Evolutionary conservation across 2,797 vertebrate genomes (phyloP).

Genomic region (Neopelma chrysocephalum): DNA sequence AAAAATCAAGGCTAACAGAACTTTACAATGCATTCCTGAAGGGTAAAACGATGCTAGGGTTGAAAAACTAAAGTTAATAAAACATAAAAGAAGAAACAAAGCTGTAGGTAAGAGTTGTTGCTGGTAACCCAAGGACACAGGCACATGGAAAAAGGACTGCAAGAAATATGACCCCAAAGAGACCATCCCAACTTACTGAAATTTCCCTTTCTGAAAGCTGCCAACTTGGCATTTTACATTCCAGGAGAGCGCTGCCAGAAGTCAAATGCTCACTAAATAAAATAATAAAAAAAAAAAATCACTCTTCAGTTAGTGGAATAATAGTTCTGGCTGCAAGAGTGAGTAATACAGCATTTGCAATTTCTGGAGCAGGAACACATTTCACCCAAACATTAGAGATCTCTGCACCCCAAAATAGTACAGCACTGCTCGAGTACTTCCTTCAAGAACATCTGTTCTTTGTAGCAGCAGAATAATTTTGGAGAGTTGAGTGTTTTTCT

Average conservation of each 20-base stretch:
- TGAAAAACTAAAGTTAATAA: background rate
- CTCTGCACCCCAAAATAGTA: background rate
- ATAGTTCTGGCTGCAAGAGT: background rate
- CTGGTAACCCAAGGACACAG: background rate
- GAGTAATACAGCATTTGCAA: background rate
- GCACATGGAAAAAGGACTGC: conserved; percentile 29
- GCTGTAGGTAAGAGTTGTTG: conserved; percentile 17
- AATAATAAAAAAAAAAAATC: background rate
- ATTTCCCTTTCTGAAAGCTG: conserved; percentile 44
- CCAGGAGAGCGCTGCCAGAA: background rate
- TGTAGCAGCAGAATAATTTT: background rate
- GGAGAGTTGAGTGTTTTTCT: background rate
- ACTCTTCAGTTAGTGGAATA: background rate
- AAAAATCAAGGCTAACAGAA: background rate
- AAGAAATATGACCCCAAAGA: conserved; percentile 52
- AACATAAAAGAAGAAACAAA: background rate
- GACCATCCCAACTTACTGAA: conserved; percentile 34
- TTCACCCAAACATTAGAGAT: background rate
- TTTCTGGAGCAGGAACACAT: background rate
- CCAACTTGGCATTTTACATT: conserved; percentile 57
- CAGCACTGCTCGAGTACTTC: background rate
- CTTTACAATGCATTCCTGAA: background rate
- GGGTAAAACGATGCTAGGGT: background rate
- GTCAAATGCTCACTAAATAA: conserved; percentile 3
- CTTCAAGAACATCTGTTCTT: background rate